Evolutionary conservation across 2,113 vertebrate genomes (phyloP).

Genomic region (Holacanthus passer): DNA sequence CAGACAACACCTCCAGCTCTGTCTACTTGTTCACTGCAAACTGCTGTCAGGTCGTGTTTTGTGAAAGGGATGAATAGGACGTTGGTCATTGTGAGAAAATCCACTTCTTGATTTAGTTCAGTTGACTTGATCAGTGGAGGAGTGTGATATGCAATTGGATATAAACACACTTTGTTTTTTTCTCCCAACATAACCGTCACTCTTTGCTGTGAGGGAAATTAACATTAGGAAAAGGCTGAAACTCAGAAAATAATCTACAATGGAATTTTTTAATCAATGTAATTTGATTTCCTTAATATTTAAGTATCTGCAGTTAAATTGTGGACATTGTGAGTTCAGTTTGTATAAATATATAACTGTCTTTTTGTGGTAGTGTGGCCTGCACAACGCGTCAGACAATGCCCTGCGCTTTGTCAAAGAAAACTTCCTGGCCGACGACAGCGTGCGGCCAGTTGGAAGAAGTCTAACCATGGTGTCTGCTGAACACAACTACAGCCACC

Average conservation of each 20-base stretch:
- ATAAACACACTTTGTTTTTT: too few species aligned
- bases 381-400: conserved; percentile 84
- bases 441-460: conserved; percentile 64
- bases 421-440: conserved; percentile 84
- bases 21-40: too few species aligned
- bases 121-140: too few species aligned
- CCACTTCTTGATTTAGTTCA: too few species aligned
- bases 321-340: background rate
- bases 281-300: background rate
- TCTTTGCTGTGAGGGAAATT: background rate
- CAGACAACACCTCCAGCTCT: too few species aligned
- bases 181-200: too few species aligned
- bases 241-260: background rate
- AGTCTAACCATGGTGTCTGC: conserved; percentile 75
- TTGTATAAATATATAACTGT: background rate
- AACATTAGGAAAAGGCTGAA: background rate
- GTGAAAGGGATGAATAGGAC: too few species aligned
- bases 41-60: too few species aligned
- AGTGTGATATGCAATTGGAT: too few species aligned
- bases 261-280: background rate
- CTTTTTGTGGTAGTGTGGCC: conserved; percentile 76
- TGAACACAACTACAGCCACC: conserved; percentile 78
- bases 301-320: background rate
- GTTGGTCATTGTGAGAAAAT: too few species aligned
- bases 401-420: conserved; percentile 85